A percentile compares a stretch with the other conserved stretches of the same genome.
These are phyloP conservation scores for Perognathus longimembris DNA, from an alignment of 2,113 vertebrate genomes.

Conservation along the genomic window DNA sequence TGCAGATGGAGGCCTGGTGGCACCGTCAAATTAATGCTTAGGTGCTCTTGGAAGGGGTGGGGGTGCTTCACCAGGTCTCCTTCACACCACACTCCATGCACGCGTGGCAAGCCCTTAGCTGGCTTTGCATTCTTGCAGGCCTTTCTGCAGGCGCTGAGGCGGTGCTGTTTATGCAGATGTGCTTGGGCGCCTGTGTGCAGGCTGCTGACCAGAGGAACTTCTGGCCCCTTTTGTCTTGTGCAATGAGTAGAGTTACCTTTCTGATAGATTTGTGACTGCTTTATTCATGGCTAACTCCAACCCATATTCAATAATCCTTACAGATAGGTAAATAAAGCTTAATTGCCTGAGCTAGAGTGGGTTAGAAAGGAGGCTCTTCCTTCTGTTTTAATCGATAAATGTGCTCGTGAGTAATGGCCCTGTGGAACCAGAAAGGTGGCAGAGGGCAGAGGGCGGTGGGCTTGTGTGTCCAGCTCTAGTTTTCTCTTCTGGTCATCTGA, in stretches of 20 bases:
- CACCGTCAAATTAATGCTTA: neutral
- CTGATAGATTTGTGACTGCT: neutral
- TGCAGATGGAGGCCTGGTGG: rapidly evolving
- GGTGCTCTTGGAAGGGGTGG: too few relatives aligned
- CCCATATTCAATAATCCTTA: neutral
- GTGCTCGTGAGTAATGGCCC: neutral
- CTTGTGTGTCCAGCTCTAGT: neutral
- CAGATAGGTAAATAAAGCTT: neutral
- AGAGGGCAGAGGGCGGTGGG: neutral
- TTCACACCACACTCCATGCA: neutral
- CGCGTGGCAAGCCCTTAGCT: too few relatives aligned
- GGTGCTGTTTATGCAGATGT: neutral
- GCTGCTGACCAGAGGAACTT: neutral
- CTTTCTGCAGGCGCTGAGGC: neutral
- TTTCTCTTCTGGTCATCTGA: neutral
- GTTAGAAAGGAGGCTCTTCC: neutral
- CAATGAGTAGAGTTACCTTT: neutral
- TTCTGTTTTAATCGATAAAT: neutral
- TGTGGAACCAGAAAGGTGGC: neutral
- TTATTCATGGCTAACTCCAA: neutral
- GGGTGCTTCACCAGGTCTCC: too few relatives aligned
- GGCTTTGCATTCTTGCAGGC: neutral
- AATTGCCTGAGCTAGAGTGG: neutral
- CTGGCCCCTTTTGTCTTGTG: neutral
- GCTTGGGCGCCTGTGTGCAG: neutral